phyloP scores from a whole-genome alignment of 2,888 invertebrate species.

The Drosophila paracracens region DNA sequence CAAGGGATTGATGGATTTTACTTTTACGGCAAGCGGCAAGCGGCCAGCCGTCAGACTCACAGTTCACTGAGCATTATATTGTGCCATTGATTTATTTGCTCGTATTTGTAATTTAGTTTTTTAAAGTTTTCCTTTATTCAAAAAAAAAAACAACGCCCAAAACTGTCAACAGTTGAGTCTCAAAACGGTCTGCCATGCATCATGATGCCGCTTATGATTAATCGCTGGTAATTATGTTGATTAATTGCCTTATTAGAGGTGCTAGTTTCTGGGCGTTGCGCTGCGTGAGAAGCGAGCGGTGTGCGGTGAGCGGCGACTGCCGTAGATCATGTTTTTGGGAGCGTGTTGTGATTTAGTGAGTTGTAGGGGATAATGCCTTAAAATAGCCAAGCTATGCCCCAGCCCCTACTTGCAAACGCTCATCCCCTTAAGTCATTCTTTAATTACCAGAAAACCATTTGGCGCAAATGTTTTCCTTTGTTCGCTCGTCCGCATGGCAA shows the following conservation, averaged over 20 bases:
- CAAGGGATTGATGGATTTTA: slow-evolving; percentile 68
- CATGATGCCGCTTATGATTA: slow-evolving; percentile 69
- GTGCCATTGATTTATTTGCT: slow-evolving; percentile 68
- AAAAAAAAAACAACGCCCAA: slow-evolving; percentile 43
- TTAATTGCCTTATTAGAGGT: slow-evolving; percentile 79
- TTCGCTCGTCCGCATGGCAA: slow-evolving; percentile 54
- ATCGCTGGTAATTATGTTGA: slow-evolving; percentile 80
- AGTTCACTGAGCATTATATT: slow-evolving; percentile 63
- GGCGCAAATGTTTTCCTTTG: slow-evolving; percentile 69
- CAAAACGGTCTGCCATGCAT: slow-evolving; percentile 36
- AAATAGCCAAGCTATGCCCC: slow-evolving; percentile 44
- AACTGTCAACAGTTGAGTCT: slow-evolving; percentile 67
- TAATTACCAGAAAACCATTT: slow-evolving; percentile 75
- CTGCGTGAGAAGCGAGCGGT: slow-evolving; percentile 51
- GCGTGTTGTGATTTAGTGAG: slow-evolving; percentile 58
- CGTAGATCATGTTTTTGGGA: slow-evolving; percentile 60
- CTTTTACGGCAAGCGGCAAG: slow-evolving; percentile 6
- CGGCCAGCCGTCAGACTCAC: slow-evolving; percentile 33
- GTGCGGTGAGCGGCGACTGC: slow-evolving; percentile 39
- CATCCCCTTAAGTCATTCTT: slow-evolving; percentile 46
- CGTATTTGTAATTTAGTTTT: slow-evolving; percentile 64
- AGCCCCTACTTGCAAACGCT: background rate
- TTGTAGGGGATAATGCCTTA: slow-evolving; percentile 26
- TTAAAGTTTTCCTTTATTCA: slow-evolving; percentile 33
- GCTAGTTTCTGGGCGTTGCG: slow-evolving; percentile 36